Base-by-base conservation (phyloP, 2,888 invertebrate species). In the Tricholauxania praeusta region DNA sequence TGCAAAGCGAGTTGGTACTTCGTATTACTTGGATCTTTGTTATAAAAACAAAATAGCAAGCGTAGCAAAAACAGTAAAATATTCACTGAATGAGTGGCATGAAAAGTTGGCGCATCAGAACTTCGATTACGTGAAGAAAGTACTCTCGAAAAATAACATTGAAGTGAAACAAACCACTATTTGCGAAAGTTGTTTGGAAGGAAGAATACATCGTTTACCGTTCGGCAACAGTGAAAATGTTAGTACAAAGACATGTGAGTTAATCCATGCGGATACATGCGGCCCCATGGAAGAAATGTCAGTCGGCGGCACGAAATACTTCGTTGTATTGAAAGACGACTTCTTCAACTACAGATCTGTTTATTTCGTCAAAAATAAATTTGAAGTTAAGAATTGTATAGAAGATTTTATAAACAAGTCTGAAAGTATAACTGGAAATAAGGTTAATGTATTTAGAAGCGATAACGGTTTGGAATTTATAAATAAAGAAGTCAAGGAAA, bases 301-400 rank as follows among this genome's bases (percentile, higher is more conserved):
- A 1, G 70, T 80, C 10, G 84, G 82, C 8, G 82, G 83, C 15
- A 77, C 79, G 3, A 82, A 76, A 68, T 86, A 87, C 78, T 84
- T 85, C 71, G 67, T 85, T 14, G 82, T 82, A 0, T 84, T 87
- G 53, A 80, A 83, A 59, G 87, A 87, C 80, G 84, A 85, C 74
- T 77, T 78, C 81, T 82, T 47, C 5, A 71, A 62, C 17, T 72
- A 71, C 53, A 57, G 73, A 19, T 72, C 67, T 19, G 53, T 75
- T 47, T 85, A 84, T 76, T 82, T 84, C 75, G 72, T 86, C 19
- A 82, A 84, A 72, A 75, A 76, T 48, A 86, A 87, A 78, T 67
- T 72, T 63, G 82, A 87, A 75, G 80, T 82, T 49, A 73, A 77
- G 8, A 57, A 73, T 4, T 73, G 64, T 4, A 82, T 83, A 74